A percentile compares a stretch with the other conserved stretches of the same genome.
Conservation (phyloP, 2,797 vertebrate genomes). For the Nannoperca obscura region DNA sequence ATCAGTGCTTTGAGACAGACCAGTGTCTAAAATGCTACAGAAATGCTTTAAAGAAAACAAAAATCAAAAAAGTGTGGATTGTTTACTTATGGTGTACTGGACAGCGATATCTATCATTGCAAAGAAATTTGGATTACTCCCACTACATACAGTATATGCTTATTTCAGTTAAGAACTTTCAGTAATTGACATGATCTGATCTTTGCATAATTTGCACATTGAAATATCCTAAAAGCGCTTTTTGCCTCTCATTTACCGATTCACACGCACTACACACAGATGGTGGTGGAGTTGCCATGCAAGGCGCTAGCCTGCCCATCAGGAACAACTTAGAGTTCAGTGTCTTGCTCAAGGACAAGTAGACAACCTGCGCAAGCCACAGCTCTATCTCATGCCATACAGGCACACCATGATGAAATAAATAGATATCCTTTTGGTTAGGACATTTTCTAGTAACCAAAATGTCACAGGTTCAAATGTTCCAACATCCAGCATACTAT, state of each 20-base stretch:
- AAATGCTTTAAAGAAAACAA: too few species aligned
- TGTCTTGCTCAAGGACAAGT: neutral
- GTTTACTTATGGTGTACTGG: neutral
- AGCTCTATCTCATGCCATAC: too few species aligned
- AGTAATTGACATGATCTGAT: neutral
- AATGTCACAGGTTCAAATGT: conserved; percentile 11
- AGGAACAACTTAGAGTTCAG: neutral
- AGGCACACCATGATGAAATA: neutral
- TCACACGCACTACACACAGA: neutral
- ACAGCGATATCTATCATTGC: too few species aligned
- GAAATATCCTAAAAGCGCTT: neutral
- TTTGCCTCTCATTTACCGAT: neutral
- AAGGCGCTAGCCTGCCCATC: neutral
- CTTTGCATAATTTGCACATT: neutral
- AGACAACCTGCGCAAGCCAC: neutral
- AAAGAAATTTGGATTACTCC: neutral
- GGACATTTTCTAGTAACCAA: neutral
- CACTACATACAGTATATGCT: neutral
- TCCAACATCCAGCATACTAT: neutral
- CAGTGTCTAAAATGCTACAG: too few species aligned
- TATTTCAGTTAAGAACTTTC: neutral
- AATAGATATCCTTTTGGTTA: neutral
- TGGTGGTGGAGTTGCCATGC: neutral
- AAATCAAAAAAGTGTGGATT: too few species aligned
- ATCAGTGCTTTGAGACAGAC: too few species aligned